Conservation (phyloP, 2,888 invertebrate genomes). For the Ophioninae sp. region DNA sequence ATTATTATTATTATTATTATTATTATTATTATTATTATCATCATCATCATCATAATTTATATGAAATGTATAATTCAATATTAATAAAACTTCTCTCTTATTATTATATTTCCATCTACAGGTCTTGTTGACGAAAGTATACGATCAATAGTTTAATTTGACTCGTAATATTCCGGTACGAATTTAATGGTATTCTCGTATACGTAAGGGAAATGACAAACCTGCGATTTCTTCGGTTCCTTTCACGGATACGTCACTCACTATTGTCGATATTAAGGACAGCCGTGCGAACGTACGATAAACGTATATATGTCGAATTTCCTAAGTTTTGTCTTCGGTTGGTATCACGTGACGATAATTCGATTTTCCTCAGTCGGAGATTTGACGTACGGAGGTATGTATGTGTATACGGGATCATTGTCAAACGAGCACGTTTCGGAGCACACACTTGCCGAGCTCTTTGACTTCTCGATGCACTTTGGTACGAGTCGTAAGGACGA, state of each 20-base stretch:
- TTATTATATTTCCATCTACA: too few species aligned
- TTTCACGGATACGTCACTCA: not conserved
- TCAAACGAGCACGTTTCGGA: constrained; percentile 20
- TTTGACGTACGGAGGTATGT: constrained; percentile 11
- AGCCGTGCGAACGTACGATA: not conserved
- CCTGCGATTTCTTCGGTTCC: not conserved
- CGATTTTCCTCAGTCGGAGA: constrained; percentile 44
- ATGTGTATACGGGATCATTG: constrained; percentile 38
- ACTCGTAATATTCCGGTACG: too few species aligned
- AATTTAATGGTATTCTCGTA: too few species aligned
- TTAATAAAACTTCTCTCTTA: too few species aligned
- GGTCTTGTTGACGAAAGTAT: too few species aligned
- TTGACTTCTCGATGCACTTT: constrained; percentile 1
- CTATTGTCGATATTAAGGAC: not conserved
- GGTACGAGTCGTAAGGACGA: constrained; percentile 4
- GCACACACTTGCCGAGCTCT: not conserved
- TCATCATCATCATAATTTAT: too few species aligned
- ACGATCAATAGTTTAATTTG: too few species aligned
- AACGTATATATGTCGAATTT: not conserved
- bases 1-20: too few species aligned
- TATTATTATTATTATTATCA: too few species aligned
- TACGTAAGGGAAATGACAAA: too few species aligned
- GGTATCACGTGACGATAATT: constrained; percentile 42
- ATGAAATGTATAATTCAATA: too few species aligned
- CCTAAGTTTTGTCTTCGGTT: not conserved